Base-by-base conservation (phyloP, 64 coral and sea anemone genomes). In the Dendrophyllia cribrosa region DNA sequence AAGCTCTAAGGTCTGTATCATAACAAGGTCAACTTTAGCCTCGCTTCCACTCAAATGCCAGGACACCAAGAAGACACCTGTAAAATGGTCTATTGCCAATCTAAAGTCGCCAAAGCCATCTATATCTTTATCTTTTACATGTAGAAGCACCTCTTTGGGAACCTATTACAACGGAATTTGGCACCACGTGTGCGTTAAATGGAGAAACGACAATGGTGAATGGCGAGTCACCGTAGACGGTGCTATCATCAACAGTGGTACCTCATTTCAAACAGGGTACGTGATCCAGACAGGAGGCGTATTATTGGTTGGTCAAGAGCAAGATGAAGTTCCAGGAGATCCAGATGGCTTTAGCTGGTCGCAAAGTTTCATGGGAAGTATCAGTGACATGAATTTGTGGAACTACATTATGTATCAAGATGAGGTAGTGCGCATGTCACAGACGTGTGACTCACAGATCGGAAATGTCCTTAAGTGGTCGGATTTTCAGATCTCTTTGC, bases 381-480 rank as follows among this genome's bases (percentile, higher is more conserved):
- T 87, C 59, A 56, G 26, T 9, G 68, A 49, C 7, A 20, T 87
- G 7, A 87, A 87, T 23, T 16, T 87, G 15, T 87, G 85, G 85
- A 51, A n/a, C 45, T 34, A 44, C 15, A 73, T 66, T 87, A 16
- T 51, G 22, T 10, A 15, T 26, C 15, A 74, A 8, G 21, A 87
- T 0, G 85, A 55, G 52, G 73, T 73, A 71, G 20, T 19, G 63
- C 44, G 65, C 51, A 87, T 87, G 85, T 67, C 24, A 9, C 48
- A 44, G 8, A 43, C 45, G 7, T 87, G 85, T 55, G 67, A 75
- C 44, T 15, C 46, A 23, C 23, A 13, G 12, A 67, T 3, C 75
- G 88, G 74, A 22, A 53, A 50, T 49, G 60, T 79, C 43, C 63
- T 89, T n/a, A 59, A 52, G 5, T 89, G 74, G 88, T 34, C 75